Base-by-base conservation (phyloP, 2,888 invertebrate genomes). In the Eurytoma adleriae region DNA sequence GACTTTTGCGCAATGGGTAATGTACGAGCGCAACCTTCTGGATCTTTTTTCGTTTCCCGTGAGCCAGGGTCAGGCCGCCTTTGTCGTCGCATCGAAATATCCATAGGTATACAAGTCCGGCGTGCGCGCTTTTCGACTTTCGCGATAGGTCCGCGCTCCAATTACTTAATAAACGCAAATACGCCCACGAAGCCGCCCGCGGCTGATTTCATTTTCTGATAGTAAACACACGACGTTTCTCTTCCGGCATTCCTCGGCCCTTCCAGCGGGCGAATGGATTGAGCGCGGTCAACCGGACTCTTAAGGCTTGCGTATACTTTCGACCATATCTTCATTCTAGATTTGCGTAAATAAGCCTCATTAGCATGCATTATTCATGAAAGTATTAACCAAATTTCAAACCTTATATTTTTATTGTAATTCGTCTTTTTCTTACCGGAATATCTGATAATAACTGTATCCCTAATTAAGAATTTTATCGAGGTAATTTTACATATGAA, bases 11-110 rank as follows among this genome's bases (percentile, higher is more conserved):
- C 76, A 80, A 80, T 66, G 66, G 71, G 48, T 62, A 76, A 71
- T 71, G 50, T 69, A 57, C 16, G 74, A 14, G 27, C 52, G 68
- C 72, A 80, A 76, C 76, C 76, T 80, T 80, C 79, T 79, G 70
- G 70, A 79, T 79, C 75, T 79, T 80, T 79, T 75, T 80, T 76
- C 67, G 79, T 67, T 80, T 75, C 18, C 57, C 64, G 64, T 40
- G 62, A 52, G n/a, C 54, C 74, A 79, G 74, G 79, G 79, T 74
- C 74, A 54, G 40, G 50, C 4, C 66, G 61, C 66, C n/a, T n/a
- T 13, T 30, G n/a, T 27, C 48, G 78, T 18, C 54, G 40, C 62
- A 62, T 79, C 68, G n/a, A 72, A 78, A 67, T 67, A 52, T 40
- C 50, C 61, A 16, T 14, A 27, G n/a, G 61, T 67, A 57, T 20